Evolutionary conservation across 2,113 vertebrate species (phyloP).

Genomic region (Bombycilla garrulus): DNA sequence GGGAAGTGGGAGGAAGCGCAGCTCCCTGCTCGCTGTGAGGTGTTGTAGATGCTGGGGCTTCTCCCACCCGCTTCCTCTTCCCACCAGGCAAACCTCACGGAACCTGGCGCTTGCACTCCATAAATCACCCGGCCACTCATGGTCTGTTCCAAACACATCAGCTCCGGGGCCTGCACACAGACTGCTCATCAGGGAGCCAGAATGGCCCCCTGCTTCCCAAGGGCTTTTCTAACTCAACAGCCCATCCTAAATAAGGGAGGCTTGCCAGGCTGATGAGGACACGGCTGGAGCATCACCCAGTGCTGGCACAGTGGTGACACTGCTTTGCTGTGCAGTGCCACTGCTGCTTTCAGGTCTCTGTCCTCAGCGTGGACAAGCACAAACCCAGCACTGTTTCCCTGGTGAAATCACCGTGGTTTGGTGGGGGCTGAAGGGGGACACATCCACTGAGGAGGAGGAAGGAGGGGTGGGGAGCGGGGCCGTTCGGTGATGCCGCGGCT

Average conservation of each 20-base stretch:
- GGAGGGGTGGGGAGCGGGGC: rapidly evolving
- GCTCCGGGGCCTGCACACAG: background rate
- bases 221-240: background rate
- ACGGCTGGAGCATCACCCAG: background rate
- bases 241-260: background rate
- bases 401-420: background rate
- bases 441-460: background rate
- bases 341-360: background rate
- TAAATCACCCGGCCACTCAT: background rate
- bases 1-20: conserved; percentile 1
- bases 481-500: rapidly evolving
- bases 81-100: background rate
- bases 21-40: background rate
- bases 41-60: background rate
- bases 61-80: conserved; percentile 12
- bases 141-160: background rate
- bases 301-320: rapidly evolving
- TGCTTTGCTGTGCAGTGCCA: background rate
- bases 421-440: background rate
- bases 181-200: background rate
- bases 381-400: background rate
- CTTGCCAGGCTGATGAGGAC: background rate
- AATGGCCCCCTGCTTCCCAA: too few relatives aligned
- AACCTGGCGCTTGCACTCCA: background rate
- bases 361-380: background rate